Conservation (phyloP, 2,113 vertebrate species). For the Athene noctua region DNA sequence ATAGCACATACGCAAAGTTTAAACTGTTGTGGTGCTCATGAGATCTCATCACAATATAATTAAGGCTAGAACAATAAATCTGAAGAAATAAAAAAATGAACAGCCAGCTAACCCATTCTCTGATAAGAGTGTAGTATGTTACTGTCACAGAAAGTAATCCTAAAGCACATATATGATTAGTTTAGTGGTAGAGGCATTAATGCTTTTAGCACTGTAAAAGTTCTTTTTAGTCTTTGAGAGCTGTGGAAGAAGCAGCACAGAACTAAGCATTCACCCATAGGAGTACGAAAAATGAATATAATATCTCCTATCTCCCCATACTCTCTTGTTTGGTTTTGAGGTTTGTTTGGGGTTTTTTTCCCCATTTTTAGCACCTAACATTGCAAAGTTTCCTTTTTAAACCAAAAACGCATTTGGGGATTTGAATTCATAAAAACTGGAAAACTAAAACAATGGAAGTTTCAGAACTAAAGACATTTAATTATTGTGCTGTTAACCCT, state of each 20-base stretch:
- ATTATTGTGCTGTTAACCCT: neutral
- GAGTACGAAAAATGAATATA: neutral
- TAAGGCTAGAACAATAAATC: neutral
- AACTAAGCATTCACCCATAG: neutral
- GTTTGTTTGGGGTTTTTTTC: neutral
- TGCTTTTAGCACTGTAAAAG: neutral
- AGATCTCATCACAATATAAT: neutral
- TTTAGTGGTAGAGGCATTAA: neutral
- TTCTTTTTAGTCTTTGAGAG: neutral
- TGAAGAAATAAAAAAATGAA: neutral
- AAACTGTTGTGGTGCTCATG: neutral
- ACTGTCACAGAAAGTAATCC: neutral
- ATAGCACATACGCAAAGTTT: neutral
- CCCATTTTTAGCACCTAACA: neutral
- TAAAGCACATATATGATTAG: neutral
- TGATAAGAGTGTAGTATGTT: neutral
- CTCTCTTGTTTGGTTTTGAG: neutral
- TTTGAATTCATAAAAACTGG: neutral
- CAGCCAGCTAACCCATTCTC: neutral
- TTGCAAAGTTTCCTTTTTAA: neutral
- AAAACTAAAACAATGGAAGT: neutral
- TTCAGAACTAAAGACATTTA: neutral
- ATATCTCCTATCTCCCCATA: neutral
- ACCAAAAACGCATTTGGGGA: neutral
- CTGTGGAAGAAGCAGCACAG: neutral